Percentiles rank a stretch among this genome's conserved stretches.
Conservation (phyloP, 1,140 invertebrate genomes). For the Heliconius melpomene region DNA sequence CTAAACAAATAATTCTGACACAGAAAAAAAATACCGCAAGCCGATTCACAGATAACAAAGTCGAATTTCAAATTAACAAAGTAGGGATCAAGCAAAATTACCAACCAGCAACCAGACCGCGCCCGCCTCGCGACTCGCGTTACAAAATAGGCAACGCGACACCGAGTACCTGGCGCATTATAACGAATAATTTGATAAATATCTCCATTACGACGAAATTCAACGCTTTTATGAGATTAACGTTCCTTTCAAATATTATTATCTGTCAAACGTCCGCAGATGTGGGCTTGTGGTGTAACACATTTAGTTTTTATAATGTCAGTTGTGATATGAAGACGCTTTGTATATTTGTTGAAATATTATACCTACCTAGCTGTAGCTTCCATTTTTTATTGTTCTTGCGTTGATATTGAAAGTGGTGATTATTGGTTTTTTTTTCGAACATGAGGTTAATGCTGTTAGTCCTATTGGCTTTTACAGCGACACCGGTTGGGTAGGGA, state of each 20-base stretch:
- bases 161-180: conserved; percentile 55
- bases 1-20: not conserved
- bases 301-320: conserved; percentile 20
- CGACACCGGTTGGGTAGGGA: too few species aligned
- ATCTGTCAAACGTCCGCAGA: conserved; percentile 41
- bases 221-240: conserved; percentile 52
- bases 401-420: not conserved
- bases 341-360: conserved; percentile 10
- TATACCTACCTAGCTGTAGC: not conserved
- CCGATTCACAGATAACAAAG: conserved; percentile 7
- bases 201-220: conserved; percentile 52
- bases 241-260: conserved; percentile 52
- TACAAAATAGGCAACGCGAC: conserved; percentile 48
- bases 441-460: too few species aligned
- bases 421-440: too few species aligned
- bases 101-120: conserved; percentile 5
- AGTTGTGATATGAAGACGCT: conserved; percentile 9
- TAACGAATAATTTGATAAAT: conserved; percentile 57
- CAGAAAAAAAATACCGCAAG: not conserved
- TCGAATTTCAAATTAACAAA: conserved; percentile 28
- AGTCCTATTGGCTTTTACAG: too few species aligned
- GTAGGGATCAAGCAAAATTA: conserved; percentile 44
- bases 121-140: conserved; percentile 42
- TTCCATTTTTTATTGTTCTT: not conserved
- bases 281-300: conserved; percentile 42